phyloP scores from a whole-genome alignment of 2,113 vertebrate species.

The Lichenostomus cassidix region DNA sequence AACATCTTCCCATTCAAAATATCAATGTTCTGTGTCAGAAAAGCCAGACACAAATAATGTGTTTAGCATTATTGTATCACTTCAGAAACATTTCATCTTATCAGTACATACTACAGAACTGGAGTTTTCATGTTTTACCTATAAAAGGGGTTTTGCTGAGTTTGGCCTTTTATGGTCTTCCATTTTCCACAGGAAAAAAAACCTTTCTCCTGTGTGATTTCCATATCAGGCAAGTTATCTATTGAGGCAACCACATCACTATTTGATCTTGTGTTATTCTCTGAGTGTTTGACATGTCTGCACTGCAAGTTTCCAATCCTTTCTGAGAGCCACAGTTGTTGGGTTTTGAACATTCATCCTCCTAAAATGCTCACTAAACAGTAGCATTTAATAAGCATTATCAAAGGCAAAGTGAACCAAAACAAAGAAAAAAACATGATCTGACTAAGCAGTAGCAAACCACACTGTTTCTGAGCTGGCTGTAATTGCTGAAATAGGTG shows the following conservation, averaged over 20 bases:
- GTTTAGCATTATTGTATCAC: not conserved
- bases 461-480: not conserved
- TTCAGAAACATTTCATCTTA: not conserved
- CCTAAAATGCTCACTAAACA: not conserved
- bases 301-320: not conserved
- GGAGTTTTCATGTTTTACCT: not conserved
- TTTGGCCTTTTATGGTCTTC: slow-evolving; percentile 28
- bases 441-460: not conserved
- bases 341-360: not conserved
- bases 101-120: not conserved
- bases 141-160: not conserved
- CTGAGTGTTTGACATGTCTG: not conserved
- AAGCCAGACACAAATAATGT: not conserved
- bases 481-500: not conserved
- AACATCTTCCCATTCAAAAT: not conserved
- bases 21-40: not conserved
- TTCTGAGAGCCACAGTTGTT: accelerated
- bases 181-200: not conserved
- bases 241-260: not conserved
- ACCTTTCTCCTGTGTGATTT: not conserved
- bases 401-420: not conserved
- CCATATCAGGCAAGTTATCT: not conserved
- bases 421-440: not conserved
- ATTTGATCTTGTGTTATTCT: not conserved
- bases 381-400: not conserved